phyloP scores from a whole-genome alignment of 2,113 vertebrate species.

The Macaca fascicularis region DNA sequence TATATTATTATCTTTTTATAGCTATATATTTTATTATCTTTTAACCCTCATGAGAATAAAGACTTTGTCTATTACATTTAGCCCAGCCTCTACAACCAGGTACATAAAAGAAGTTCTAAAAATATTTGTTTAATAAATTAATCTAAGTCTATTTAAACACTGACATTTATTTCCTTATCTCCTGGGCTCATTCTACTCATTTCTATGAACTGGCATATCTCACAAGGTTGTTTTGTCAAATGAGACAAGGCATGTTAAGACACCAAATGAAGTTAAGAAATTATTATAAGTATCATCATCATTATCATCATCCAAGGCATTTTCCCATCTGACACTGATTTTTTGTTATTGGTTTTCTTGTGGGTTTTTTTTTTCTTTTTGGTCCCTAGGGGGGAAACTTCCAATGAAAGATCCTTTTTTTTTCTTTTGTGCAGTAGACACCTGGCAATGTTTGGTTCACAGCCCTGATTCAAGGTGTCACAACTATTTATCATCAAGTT shows the following conservation, averaged over 20 bases:
- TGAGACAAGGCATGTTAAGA: conserved; percentile 57
- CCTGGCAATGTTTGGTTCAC: conserved; percentile 53
- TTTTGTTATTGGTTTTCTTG: conserved; percentile 38
- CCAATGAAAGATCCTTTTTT: conserved; percentile 30
- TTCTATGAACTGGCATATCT: conserved; percentile 31
- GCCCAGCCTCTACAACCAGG: not conserved
- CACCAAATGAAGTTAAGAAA: conserved; percentile 68
- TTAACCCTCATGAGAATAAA: not conserved
- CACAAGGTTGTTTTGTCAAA: conserved; percentile 50
- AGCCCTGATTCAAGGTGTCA: conserved; percentile 56
- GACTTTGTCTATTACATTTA: not conserved
- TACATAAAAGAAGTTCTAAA: not conserved
- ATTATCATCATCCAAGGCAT: conserved; percentile 61
- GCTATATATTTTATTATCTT: not conserved
- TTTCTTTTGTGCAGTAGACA: conserved; percentile 28
- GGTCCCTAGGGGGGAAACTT: conserved; percentile 37
- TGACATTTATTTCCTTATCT: conserved; percentile 25
- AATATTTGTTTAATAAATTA: conserved; percentile 33
- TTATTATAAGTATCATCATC: conserved; percentile 54
- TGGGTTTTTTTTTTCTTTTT: not conserved
- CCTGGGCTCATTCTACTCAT: conserved; percentile 3
- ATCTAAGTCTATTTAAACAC: not conserved
- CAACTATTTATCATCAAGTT: conserved; percentile 58
- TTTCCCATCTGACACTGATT: conserved; percentile 65
- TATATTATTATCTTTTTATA: not conserved